Evolutionary conservation across 2,113 vertebrate species (phyloP).

Genomic region (Hippocampus abdominalis): DNA sequence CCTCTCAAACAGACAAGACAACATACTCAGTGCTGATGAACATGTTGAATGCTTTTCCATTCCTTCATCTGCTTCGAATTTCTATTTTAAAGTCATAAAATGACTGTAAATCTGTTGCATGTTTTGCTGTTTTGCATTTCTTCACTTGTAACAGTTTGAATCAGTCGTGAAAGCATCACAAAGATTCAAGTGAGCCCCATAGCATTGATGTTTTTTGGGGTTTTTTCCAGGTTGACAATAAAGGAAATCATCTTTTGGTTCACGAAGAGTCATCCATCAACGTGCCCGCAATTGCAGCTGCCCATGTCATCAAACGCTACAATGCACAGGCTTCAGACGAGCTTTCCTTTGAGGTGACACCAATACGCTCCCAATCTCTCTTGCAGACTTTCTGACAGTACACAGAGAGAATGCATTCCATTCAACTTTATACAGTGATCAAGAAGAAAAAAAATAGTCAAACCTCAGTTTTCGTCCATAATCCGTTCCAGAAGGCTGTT

Average conservation of each 20-base stretch:
- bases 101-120: neutral
- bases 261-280: slow-evolving; percentile 98
- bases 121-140: neutral
- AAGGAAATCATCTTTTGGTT: slow-evolving; percentile 94
- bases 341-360: slow-evolving; percentile 90
- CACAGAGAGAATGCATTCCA: neutral
- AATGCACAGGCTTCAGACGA: slow-evolving; percentile 94
- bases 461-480: too few relatives aligned
- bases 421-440: neutral
- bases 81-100: neutral
- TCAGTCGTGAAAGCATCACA: neutral
- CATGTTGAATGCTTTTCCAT: neutral
- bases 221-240: slow-evolving; percentile 87
- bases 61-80: neutral
- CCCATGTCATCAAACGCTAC: slow-evolving; percentile 96
- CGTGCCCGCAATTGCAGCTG: slow-evolving; percentile 94
- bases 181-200: neutral
- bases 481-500: too few relatives aligned
- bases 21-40: neutral
- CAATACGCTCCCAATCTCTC: neutral
- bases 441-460: neutral
- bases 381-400: neutral
- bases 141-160: neutral
- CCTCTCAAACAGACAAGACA: too few relatives aligned
- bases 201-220: neutral